Conservation (phyloP, 1,140 invertebrate species). For the Brachystomella parvula region DNA sequence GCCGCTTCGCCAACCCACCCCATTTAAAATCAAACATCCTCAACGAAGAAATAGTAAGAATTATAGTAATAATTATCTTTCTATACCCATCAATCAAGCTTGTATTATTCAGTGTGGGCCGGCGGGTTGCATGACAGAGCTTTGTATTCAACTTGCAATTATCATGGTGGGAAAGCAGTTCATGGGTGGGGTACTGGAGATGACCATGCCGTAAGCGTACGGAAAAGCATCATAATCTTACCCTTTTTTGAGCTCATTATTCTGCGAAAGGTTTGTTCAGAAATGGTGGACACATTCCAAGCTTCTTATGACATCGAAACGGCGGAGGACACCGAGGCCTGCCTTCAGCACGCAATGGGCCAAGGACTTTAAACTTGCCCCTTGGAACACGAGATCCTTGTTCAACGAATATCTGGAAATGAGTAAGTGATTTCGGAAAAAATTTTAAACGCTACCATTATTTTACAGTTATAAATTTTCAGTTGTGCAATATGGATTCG, state of each 20-base stretch:
- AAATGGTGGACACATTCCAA: slow-evolving; percentile 65
- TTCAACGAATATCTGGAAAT: slow-evolving; percentile 52
- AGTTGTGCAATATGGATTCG: slow-evolving; percentile 55
- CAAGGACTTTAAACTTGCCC: slow-evolving; percentile 79
- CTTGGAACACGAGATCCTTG: slow-evolving; percentile 66
- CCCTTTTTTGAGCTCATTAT: slow-evolving; percentile 1
- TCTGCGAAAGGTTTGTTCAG: slow-evolving; percentile 47
- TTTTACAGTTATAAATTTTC: background rate
- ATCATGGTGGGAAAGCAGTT: slow-evolving; percentile 65
- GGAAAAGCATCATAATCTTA: background rate
- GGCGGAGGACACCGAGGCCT: slow-evolving; percentile 26
- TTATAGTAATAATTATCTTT: background rate
- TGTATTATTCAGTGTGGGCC: slow-evolving; percentile 50
- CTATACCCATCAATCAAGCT: background rate
- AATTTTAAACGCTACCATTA: background rate
- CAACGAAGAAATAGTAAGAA: slow-evolving; percentile 65
- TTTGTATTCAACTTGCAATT: slow-evolving; percentile 57
- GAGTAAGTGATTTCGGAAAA: slow-evolving; percentile 32
- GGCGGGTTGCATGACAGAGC: slow-evolving; percentile 57
- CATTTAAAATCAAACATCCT: background rate
- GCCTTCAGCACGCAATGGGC: slow-evolving; percentile 64
- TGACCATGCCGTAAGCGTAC: slow-evolving; percentile 51
- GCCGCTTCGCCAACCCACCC: slow-evolving; percentile 77
- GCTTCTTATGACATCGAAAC: slow-evolving; percentile 46
- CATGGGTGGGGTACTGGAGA: slow-evolving; percentile 54